phyloP scores from a whole-genome alignment of 1,140 invertebrate species.

The Leptonema lineaticorne region DNA sequence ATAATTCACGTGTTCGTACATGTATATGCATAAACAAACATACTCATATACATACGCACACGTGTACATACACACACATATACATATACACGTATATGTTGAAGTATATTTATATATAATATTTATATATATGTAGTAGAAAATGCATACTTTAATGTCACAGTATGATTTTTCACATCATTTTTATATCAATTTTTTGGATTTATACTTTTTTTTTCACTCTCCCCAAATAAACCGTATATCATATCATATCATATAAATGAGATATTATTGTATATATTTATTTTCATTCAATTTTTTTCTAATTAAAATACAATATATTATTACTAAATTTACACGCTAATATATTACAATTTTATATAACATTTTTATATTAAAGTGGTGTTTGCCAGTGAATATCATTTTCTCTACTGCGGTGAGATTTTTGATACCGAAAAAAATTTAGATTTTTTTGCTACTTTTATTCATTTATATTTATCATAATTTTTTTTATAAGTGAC shows the following conservation, averaged over 20 bases:
- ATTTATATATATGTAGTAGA: no score
- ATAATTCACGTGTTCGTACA: neutral
- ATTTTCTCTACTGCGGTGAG: slow-evolving; percentile 38
- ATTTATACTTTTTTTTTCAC: no score
- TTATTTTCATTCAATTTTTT: slow-evolving; percentile 36
- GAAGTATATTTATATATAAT: no score
- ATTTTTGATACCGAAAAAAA: slow-evolving; percentile 34
- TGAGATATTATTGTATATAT: slow-evolving; percentile 41
- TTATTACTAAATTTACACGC: slow-evolving; percentile 27
- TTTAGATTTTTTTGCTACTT: slow-evolving; percentile 17
- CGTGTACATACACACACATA: neutral
- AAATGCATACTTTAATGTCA: slow-evolving; percentile 37
- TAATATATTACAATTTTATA: slow-evolving; percentile 41
- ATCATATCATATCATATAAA: slow-evolving; percentile 32
- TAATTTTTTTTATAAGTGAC: no score
- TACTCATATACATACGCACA: slow-evolving; percentile 9
- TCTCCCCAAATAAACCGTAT: no score
- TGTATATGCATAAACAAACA: neutral
- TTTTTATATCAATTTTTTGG: slow-evolving; percentile 20
- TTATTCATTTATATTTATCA: no score
- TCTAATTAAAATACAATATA: slow-evolving; percentile 29
- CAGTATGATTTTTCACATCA: slow-evolving; percentile 34
- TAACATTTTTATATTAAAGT: slow-evolving; percentile 42
- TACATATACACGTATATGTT: neutral
- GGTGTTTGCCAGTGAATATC: slow-evolving; percentile 43